Conservation (phyloP, 2,888 invertebrate genomes). For the Tetragonisca angustula region DNA sequence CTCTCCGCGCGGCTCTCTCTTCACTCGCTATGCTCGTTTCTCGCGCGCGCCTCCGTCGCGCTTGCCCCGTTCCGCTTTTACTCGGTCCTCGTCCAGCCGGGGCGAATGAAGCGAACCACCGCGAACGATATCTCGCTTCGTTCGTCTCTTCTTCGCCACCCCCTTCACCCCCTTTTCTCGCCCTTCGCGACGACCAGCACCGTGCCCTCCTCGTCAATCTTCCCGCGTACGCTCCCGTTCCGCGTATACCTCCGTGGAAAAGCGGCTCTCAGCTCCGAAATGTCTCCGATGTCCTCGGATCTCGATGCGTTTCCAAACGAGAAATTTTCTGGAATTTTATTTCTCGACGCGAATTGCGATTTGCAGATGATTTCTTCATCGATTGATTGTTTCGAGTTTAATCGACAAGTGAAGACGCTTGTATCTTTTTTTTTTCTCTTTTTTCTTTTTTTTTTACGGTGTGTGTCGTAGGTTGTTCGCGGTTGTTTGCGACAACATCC, state of each 20-base stretch:
- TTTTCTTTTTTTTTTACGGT: too few species aligned
- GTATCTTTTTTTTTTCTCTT: too few species aligned
- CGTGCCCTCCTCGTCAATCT: slow-evolving; percentile 16
- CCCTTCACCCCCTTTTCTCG: slow-evolving; percentile 1
- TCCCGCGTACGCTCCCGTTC: background rate
- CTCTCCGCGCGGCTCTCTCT: slow-evolving; percentile 36
- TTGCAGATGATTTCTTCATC: too few species aligned
- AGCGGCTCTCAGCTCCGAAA: background rate
- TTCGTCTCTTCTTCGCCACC: background rate
- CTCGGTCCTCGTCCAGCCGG: slow-evolving; percentile 31
- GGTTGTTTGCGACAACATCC: slow-evolving; percentile 35
- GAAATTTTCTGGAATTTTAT: background rate
- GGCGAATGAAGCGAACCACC: slow-evolving; percentile 59
- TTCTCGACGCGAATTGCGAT: background rate
- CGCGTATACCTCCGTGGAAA: background rate
- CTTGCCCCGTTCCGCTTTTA: slow-evolving; percentile 32
- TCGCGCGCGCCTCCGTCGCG: slow-evolving; percentile 32
- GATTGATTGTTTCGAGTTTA: too few species aligned
- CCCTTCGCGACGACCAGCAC: background rate
- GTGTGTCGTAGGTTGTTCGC: slow-evolving; percentile 10
- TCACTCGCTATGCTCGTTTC: slow-evolving; percentile 28
- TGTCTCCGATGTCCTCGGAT: background rate
- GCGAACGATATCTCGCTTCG: slow-evolving; percentile 23
- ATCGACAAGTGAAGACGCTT: background rate
- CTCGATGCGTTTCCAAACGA: background rate